These are phyloP conservation scores for Augochlora pura DNA, from an alignment of 1,140 invertebrate genomes.

Conservation along the genomic window DNA sequence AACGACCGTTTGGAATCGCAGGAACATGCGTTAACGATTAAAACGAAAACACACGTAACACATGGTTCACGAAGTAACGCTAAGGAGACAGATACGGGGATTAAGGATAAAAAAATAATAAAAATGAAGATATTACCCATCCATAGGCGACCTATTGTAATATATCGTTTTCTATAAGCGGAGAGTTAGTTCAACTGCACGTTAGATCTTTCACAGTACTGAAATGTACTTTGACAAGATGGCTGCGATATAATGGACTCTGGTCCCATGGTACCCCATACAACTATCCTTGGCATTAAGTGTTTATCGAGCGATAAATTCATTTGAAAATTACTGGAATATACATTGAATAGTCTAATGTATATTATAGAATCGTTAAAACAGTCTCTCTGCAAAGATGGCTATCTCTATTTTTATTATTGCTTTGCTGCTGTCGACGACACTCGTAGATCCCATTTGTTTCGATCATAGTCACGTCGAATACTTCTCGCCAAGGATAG, in stretches of 20 bases:
- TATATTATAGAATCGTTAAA: too few relatives aligned
- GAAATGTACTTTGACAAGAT: neutral
- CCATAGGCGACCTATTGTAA: constrained; percentile 9
- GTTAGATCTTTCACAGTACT: neutral
- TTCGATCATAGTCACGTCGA: too few relatives aligned
- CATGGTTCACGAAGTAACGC: constrained; percentile 18
- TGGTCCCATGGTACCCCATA: neutral
- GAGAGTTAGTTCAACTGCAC: neutral
- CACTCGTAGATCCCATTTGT: too few relatives aligned
- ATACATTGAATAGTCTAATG: too few relatives aligned
- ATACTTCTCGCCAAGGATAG: too few relatives aligned
- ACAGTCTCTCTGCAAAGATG: too few relatives aligned
- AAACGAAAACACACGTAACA: neutral
- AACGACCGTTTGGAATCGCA: constrained; percentile 18
- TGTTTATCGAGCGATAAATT: too few relatives aligned
- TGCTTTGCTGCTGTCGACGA: too few relatives aligned
- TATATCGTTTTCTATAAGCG: constrained; percentile 20
- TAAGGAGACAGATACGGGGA: neutral
- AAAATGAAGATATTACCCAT: neutral
- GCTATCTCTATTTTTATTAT: too few relatives aligned
- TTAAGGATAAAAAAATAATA: neutral
- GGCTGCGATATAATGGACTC: neutral
- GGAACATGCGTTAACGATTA: constrained; percentile 37
- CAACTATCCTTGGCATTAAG: too few relatives aligned
- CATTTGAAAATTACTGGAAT: too few relatives aligned